Conservation (phyloP, 1,140 invertebrate species). For the Anastrepha ludens region DNA sequence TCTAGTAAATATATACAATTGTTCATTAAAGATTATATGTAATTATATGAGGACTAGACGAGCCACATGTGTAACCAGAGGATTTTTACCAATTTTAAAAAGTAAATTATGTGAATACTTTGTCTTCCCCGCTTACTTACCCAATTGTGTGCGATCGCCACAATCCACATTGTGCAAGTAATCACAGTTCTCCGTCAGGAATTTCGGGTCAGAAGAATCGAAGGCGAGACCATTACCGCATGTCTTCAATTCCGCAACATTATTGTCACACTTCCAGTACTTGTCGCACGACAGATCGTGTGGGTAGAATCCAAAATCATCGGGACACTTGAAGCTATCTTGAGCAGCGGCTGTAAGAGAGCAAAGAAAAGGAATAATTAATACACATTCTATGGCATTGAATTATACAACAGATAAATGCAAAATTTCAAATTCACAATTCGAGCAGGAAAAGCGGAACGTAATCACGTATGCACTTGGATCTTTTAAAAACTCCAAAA, state of each 20-base stretch:
- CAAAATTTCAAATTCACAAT: not conserved
- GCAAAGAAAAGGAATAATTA: constrained; percentile 57
- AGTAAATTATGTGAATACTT: no score
- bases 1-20: no score
- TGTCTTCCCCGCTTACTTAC: constrained; percentile 73
- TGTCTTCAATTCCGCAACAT: constrained; percentile 90
- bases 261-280: constrained; percentile 96
- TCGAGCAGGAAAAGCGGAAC: constrained; percentile 9
- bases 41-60: no score
- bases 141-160: constrained; percentile 88
- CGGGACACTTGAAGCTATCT: constrained; percentile 93
- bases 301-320: constrained; percentile 95
- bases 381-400: not conserved
- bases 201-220: constrained; percentile 90
- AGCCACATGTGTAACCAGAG: no score
- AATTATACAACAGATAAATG: not conserved
- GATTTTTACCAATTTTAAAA: no score
- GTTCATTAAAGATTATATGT: no score
- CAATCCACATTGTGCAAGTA: constrained; percentile 97
- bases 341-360: constrained; percentile 80
- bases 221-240: constrained; percentile 96
- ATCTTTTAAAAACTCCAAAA: no score
- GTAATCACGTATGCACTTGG: no score
- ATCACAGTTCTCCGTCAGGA: constrained; percentile 94
- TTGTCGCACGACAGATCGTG: constrained; percentile 93